Evolutionary conservation across 2,113 vertebrate species (phyloP), one percentile per base, ranked within the genome.

Genomic region (Geococcyx californianus): DNA sequence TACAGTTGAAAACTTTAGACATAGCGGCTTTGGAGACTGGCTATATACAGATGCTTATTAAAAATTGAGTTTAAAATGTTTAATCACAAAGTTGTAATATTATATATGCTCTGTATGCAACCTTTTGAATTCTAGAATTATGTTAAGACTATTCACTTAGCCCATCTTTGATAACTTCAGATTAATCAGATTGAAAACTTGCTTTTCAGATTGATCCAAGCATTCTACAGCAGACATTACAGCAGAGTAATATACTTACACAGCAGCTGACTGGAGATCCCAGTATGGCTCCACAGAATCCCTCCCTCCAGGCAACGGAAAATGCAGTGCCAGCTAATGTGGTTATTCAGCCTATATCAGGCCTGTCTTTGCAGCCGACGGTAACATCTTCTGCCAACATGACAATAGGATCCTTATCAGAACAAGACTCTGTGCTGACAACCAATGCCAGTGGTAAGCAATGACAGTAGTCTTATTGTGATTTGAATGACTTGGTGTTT

Each of bases 161-260:
- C 5, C 19, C 1, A 0, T 45, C 31, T 55, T 79, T 84, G 19
- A 66, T 94, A 77, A 58, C 34, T 72, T 88, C 25, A 64, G 10
- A 67, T 38, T 90, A 42, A 79, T 55, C 38, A 42, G 67, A 9
- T 34, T 73, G 62, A n/a, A 56, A 62, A 74, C 38, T 86, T 94
- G 36, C 31, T 82, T 95, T 97, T 59, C 98, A 99, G 99, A 99
- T 99, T 0, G 99, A 99, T 93, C 99, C 98, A 1, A 98, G 98
- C 70, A 97, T 99, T 78, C 95, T 99, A 40, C 99, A 99, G 97
- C 99, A 99, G 94, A 99, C 99, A 0, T 93, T 99, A 7, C 99
- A 99, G 70, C 99, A 99, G 94, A 97, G 98, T 16, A 98, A 96
- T 49, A 95, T 99, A 87, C 98, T 99, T 36, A 97, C 98, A 18